Conservation (phyloP, 2,888 invertebrate species). For the Ceramica pisi region DNA sequence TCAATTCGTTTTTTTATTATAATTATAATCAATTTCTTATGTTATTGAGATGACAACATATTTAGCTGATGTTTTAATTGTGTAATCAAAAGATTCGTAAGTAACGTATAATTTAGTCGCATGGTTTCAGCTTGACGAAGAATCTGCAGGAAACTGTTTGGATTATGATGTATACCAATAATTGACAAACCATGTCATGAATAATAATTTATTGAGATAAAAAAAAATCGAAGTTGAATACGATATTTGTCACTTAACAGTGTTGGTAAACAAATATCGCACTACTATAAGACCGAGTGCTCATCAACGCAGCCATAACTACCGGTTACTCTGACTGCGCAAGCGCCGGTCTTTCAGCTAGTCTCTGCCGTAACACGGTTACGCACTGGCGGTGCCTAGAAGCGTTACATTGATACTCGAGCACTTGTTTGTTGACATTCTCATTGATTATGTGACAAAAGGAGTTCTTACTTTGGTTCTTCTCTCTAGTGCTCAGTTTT, state of each 20-base stretch:
- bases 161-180: background rate
- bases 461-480: background rate
- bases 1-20: slow-evolving; percentile 9
- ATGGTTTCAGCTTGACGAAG: background rate
- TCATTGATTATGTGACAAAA: slow-evolving; percentile 21
- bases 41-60: background rate
- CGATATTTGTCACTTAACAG: background rate
- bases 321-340: slow-evolving; percentile 27
- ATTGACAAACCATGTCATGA: background rate
- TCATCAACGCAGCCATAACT: slow-evolving; percentile 21
- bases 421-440: slow-evolving; percentile 25
- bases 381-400: slow-evolving; percentile 14
- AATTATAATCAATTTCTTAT: background rate
- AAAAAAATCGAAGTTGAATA: background rate
- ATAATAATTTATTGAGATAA: background rate
- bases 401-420: slow-evolving; percentile 22
- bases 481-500: too few species aligned
- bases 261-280: background rate
- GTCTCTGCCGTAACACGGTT: slow-evolving; percentile 33
- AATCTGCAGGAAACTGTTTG: background rate
- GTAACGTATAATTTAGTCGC: background rate
- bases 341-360: slow-evolving; percentile 15
- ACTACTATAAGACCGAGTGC: background rate
- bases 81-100: background rate
- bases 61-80: background rate